These are phyloP conservation scores for Sapajus apella DNA, from an alignment of 2,113 vertebrate species.

Conservation along the genomic window DNA sequence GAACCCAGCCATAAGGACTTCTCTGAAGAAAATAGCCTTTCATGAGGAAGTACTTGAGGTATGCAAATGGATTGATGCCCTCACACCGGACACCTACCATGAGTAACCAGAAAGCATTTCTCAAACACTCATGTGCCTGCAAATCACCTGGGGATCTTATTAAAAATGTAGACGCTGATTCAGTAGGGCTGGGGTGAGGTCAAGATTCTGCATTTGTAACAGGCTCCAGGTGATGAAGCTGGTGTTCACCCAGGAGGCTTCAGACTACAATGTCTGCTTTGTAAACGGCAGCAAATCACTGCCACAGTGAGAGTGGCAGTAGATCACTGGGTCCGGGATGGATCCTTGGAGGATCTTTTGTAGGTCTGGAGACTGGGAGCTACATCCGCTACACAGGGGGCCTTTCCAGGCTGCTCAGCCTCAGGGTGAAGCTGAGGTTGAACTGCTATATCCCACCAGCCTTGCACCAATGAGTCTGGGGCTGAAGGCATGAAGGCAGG, in stretches of 20 bases:
- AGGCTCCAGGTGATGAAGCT: neutral
- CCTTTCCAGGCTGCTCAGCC: neutral
- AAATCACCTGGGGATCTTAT: neutral
- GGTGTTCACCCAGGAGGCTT: neutral
- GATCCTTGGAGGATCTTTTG: neutral
- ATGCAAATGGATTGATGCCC: too few species aligned
- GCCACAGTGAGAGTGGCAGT: neutral
- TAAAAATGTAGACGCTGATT: neutral
- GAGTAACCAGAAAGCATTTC: neutral
- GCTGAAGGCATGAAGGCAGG: neutral
- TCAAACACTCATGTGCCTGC: neutral
- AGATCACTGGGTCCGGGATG: neutral
- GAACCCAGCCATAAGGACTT: neutral
- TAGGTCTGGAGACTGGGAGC: neutral
- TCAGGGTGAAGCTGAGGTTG: neutral
- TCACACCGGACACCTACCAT: neutral
- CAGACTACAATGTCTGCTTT: neutral
- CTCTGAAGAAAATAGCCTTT: neutral
- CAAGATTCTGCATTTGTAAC: neutral
- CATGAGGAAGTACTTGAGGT: neutral
- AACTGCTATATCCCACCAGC: too few species aligned
- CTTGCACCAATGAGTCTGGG: neutral
- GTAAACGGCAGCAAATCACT: neutral
- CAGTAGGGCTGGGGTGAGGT: neutral
- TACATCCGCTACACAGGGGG: neutral